phyloP scores from a whole-genome alignment of 2,888 invertebrate genomes.

The Xestia ashworthii region DNA sequence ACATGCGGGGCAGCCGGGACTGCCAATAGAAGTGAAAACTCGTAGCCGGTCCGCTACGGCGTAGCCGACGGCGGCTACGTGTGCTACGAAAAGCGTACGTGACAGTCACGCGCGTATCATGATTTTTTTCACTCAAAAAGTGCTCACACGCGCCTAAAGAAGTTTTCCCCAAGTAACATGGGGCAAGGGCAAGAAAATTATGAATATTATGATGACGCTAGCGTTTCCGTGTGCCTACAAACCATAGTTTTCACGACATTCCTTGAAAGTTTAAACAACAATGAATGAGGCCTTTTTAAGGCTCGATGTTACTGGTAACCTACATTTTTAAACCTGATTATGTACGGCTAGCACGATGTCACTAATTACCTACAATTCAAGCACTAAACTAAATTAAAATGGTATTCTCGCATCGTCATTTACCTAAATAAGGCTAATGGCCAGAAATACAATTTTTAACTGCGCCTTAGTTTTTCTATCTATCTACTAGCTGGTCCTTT shows the following conservation, averaged over 20 bases:
- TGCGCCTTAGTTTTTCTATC: background rate
- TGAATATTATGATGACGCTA: background rate
- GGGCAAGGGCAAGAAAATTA: background rate
- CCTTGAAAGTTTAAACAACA: background rate
- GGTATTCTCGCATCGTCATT: background rate
- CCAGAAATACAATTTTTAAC: background rate
- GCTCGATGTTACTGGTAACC: background rate
- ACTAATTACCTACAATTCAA: background rate
- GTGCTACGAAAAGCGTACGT: too few species aligned
- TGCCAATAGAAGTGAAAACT: too few species aligned
- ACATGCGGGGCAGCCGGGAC: too few species aligned
- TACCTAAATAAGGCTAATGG: background rate
- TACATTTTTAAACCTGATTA: background rate
- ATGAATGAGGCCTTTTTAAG: background rate
- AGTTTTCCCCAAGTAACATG: background rate
- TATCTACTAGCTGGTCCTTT: background rate
- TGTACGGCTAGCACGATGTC: background rate
- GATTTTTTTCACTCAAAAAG: too few species aligned
- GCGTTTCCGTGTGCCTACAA: background rate
- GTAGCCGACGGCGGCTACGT: too few species aligned
- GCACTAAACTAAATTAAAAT: constrained; percentile 28
- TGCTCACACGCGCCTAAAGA: too few species aligned
- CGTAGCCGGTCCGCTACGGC: too few species aligned
- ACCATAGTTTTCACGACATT: background rate
- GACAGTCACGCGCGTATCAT: too few species aligned